Percentiles rank a stretch among this genome's conserved stretches.
phyloP scores from a whole-genome alignment of 2,797 vertebrate species.

The Staurois parvus region DNA sequence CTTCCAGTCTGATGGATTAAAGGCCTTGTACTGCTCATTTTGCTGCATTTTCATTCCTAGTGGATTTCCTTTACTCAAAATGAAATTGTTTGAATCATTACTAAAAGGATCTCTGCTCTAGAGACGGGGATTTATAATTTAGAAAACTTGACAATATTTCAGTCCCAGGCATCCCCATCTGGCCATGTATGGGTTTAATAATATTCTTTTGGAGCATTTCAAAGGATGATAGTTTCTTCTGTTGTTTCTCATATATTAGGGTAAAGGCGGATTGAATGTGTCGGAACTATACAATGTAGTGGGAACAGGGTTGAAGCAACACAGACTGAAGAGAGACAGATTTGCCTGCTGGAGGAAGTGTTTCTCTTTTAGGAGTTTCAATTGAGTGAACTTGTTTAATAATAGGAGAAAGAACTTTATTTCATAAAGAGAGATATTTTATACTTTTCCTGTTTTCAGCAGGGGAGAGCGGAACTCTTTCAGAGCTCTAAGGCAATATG shows the following conservation, averaged over 20 bases:
- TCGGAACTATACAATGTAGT: not conserved
- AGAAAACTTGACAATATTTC: not conserved
- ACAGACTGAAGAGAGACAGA: not conserved
- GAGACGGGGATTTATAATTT: not conserved
- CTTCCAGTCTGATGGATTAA: not conserved
- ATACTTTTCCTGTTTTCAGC: not conserved
- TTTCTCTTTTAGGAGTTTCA: not conserved
- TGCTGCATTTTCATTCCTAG: conserved; percentile 8
- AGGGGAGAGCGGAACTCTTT: not conserved
- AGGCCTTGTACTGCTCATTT: not conserved
- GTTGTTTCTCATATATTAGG: not conserved
- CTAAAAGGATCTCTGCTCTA: not conserved
- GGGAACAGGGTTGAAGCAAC: not conserved
- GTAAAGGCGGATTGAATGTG: not conserved
- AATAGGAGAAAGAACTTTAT: not conserved
- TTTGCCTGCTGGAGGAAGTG: not conserved
- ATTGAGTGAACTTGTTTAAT: not conserved
- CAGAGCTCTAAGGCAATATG: not conserved
- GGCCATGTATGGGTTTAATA: not conserved
- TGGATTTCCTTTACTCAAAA: conserved; percentile 5
- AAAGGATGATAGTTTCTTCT: not conserved
- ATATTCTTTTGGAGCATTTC: not conserved
- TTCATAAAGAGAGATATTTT: not conserved
- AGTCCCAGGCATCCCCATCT: not conserved
- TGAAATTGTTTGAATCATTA: conserved; percentile 23